Evolutionary conservation across 2,113 vertebrate species (phyloP), one percentile per base, ranked within the genome.

Genomic region (Argyrosomus japonicus): DNA sequence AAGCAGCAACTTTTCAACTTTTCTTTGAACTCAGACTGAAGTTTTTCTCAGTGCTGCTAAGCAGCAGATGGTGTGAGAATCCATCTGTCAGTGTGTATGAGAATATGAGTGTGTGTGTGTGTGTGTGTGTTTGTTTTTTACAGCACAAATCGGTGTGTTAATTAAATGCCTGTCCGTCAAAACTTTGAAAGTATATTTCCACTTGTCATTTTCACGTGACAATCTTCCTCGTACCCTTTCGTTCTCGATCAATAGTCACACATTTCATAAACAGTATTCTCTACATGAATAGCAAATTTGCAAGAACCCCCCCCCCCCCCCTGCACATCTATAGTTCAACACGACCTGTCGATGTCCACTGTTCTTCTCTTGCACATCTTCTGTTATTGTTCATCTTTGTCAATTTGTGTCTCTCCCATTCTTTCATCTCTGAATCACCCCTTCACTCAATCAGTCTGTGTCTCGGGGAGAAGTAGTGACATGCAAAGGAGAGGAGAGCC

Each of bases 401-500:
- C 68, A 81, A 83, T 86, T 81, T 77, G 75, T 87, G 56, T 89
- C 56, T 73, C 64, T 79, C 79, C 82, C 82, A 85, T 86, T 78
- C 75, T 86, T 79, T 93, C 88, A 89, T 86, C 88, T 92, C 77
- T 91, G 89, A 88, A 88, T 90, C 87, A 88, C 82, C 77, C 91
- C 85, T 79, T 87, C 84, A 85, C 81, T 84, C 82, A 82, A 63
- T 95, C 94, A 89, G 88, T 94, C 91, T 90, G 93, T 88, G 93
- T 93, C 89, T 95, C 86, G 83, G 92, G 93, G 90, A 91, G 94
- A 85, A 88, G 93, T 75, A 87, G 92, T 91, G 91, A 95, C 92
- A 94, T 93, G 94, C 93, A 95, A 94, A 88, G 95, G 92, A 91
- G 93, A 95, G 81, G 92, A 94, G 77, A 94, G 92, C 76, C 82